phyloP scores from a whole-genome alignment of 2,113 vertebrate species.

The Amia ocellicauda region DNA sequence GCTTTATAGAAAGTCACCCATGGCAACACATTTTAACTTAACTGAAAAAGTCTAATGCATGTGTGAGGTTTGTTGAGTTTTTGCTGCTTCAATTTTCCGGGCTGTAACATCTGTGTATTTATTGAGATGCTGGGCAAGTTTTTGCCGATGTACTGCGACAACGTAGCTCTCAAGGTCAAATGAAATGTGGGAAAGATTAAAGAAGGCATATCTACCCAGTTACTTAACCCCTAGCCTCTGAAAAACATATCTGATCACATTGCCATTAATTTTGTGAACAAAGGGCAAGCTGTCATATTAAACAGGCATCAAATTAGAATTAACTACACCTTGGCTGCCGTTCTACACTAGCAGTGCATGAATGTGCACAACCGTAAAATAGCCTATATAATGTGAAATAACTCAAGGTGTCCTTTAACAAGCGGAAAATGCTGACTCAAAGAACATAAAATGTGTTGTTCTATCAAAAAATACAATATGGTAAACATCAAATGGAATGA shows the following conservation, averaged over 20 bases:
- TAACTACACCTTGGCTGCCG: neutral
- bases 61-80: slow-evolving; percentile 26
- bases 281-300: neutral
- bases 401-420: neutral
- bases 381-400: neutral
- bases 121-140: neutral
- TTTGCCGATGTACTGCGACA: no score
- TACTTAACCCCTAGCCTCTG: no score
- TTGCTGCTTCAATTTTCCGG: no score
- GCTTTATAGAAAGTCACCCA: slow-evolving; percentile 50
- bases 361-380: neutral
- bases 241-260: no score
- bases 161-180: no score
- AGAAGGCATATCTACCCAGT: no score
- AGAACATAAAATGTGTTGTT: no score
- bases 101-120: slow-evolving; percentile 39
- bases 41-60: slow-evolving; percentile 36
- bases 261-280: neutral
- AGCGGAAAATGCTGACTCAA: no score
- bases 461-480: no score
- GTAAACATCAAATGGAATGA: no score
- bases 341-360: neutral
- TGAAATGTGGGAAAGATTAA: no score
- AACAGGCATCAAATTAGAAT: neutral
- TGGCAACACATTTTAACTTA: slow-evolving; percentile 37